Base-by-base conservation (phyloP, 2,888 invertebrate species). In the Aquatica leii region DNA sequence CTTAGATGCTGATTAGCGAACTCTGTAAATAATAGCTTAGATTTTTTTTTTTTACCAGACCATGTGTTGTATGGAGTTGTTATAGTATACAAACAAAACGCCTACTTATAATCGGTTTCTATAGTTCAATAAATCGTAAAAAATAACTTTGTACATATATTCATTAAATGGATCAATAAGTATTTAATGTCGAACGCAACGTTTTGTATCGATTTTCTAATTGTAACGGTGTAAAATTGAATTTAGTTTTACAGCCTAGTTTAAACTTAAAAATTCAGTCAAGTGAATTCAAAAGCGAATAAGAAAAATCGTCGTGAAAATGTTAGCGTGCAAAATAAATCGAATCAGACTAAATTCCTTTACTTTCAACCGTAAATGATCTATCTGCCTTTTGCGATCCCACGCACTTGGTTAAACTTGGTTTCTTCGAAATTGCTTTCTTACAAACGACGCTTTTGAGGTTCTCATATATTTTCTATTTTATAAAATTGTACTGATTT, bases 281-380 rank as follows among this genome's bases (percentile, higher is more conserved):
- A 59, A 69, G 71, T 71, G 70, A 70, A 73, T 70, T 69, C 66
- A 69, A 71, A 73, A 73, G 68, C 67, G 71, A 65, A 69, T 67
- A 68, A 71, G 73, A 70, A 73, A 71, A 66, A 67, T 69, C 61
- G 68, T 60, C 69, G 65, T 60, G 67, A 63, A 66, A 69, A 73
- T 69, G 71, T 69, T 70, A 71, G 70, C 71, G 71, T 69, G 71
- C 71, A 71, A 74, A 72, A 74, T 73, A 74, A 73, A 76, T 76
- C 73, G 74, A 76, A 76, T 75, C 72, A 71, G 68, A 66, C 70
- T 72, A 72, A 74, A 74, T 73, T 76, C 73, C 69, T 71, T 69
- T 66, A 71, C 71, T 70, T 69, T 71, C 70, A 69, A 71, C 69
- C 73, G 72, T 74, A 71, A 74, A 73, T 71, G 74, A 74, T 70